Evolutionary conservation across 2,888 invertebrate genomes (phyloP), one percentile per base, ranked within the genome.

Genomic region (Lathronympha strigana): DNA sequence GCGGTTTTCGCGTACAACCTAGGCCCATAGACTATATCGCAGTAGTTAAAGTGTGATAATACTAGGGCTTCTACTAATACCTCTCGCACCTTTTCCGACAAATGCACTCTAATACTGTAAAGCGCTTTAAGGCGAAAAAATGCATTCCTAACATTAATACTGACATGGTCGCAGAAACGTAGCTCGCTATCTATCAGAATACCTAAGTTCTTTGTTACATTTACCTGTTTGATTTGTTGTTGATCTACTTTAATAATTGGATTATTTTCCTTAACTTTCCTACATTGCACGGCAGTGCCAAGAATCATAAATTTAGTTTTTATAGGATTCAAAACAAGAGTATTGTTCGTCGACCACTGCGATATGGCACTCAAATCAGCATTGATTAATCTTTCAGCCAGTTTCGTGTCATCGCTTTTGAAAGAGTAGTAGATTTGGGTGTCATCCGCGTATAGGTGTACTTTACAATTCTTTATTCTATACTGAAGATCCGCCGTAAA

Each of bases 361-460:
- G 28, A 15, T 49, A 49, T 49, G n/a, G n/a, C 25, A 15, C 6
- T n/a, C 15, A 49, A n/a, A n/a, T 49, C 49, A 2, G 25, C 1
- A 28, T 49, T 49, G 15, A 49, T 49, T 15, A 49, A 2, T 1
- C n/a, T 25, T 25, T 28, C 49, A 3, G 49, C 49, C n/a, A 49
- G 4, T 25, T 49, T 28, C n/a, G 49, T 49, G 23, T 49, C 49
- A 25, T 5, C 3, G n/a, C 15, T 25, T 49, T 28, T 28, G 49
- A 49, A 49, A 5, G 49, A 49, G 3, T 28, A 49, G 9, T 49
- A 49, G 15, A 47, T 33, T 33, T 57, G 45, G 13, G 57, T 57
- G 19, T 57, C 57, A 21, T 45, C 57, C 1, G 55, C 55, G 19
- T 55, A 55, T 4, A 55, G 19, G 11, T 55, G 55, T 28, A 43